Evolutionary conservation across 2,888 invertebrate species (phyloP).

Genomic region (Drosophila imparisetae): DNA sequence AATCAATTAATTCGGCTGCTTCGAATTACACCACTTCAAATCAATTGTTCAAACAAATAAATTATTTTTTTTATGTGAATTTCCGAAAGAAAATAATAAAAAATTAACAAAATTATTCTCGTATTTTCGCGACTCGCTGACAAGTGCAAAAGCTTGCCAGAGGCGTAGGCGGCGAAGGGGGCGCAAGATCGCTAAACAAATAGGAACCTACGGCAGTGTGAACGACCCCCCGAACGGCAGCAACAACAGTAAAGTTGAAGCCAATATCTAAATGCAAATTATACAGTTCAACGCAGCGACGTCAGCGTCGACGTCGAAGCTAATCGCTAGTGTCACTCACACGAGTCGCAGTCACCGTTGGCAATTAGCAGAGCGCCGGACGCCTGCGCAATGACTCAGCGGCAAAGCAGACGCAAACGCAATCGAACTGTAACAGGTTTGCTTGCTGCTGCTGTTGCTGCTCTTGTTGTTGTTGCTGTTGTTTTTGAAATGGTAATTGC

Average conservation of each 20-base stretch:
- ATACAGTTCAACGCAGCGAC: slow-evolving; percentile 57
- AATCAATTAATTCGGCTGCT: slow-evolving; percentile 26
- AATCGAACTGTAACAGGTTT: slow-evolving; percentile 72
- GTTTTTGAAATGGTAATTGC: slow-evolving; percentile 46
- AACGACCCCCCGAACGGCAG: slow-evolving; percentile 55
- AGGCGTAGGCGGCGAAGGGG: no score
- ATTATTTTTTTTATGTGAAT: slow-evolving; percentile 28
- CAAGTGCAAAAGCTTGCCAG: slow-evolving; percentile 12
- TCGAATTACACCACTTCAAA: slow-evolving; percentile 31
- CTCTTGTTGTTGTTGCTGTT: slow-evolving; percentile 11
- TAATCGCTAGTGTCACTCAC: slow-evolving; percentile 79
- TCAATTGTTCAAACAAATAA: slow-evolving; percentile 31
- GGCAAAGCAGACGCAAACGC: slow-evolving; percentile 31
- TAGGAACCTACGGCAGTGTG: slow-evolving; percentile 71
- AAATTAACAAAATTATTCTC: neutral
- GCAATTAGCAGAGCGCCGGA: slow-evolving; percentile 72
- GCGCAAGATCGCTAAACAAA: slow-evolving; percentile 12
- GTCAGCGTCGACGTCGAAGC: slow-evolving; percentile 39
- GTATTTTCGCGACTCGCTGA: slow-evolving; percentile 12
- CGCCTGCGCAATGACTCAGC: slow-evolving; percentile 70
- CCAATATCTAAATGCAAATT: slow-evolving; percentile 67
- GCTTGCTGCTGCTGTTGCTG: slow-evolving; percentile 19
- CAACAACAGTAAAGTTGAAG: slow-evolving; percentile 18
- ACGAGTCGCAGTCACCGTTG: slow-evolving; percentile 43
- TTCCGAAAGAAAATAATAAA: slow-evolving; percentile 27